Evolutionary conservation across 2,888 invertebrate genomes (phyloP), one percentile per base, ranked within the genome.

Genomic region (Apodemia zela): DNA sequence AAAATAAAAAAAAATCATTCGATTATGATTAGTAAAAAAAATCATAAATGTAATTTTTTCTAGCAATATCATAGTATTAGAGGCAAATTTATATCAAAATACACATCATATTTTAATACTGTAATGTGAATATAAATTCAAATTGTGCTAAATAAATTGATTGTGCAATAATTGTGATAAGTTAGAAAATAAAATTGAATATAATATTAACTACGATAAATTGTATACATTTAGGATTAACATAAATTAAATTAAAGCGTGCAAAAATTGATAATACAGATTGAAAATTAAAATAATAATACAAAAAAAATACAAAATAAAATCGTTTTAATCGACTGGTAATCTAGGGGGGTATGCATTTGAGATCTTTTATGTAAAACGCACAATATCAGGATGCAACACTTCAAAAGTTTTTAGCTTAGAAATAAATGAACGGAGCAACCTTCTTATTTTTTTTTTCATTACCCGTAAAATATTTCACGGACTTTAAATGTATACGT

Each of bases 41-140:
- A n/a, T 38, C 13, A 13, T 38, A 13, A 3, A 11, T 6, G 38
- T 38, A 13, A 0, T 38, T 38, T 13, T 38, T 13, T 38, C 1
- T 13, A 4, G 11, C 0, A 8, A 8, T 35, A 8, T 8, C 10
- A 13, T 38, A 13, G 13, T 15, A 42, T 5, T 5, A 54, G 3
- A 6, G 25, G 25, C 54, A 54, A 54, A 54, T 54, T 54, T 54
- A 54, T 25, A 54, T 25, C 54, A 54, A 25, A 54, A 25, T 54
- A 54, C 1, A 15, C 13, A 38, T 0, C 13, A 42, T 42, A 42
- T 54, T 54, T 54, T 13, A 21, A 54, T 21, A 54, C 15, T 13
- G 54, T 25, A 42, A 42, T 42, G 42, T 42, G 42, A 42, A 42
- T 15, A 54, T 25, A 54, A 49, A 54, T 25, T 25, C 25, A 25